phyloP scores from a whole-genome alignment of 2,797 vertebrate genomes.

The Eulemur coronatus region DNA sequence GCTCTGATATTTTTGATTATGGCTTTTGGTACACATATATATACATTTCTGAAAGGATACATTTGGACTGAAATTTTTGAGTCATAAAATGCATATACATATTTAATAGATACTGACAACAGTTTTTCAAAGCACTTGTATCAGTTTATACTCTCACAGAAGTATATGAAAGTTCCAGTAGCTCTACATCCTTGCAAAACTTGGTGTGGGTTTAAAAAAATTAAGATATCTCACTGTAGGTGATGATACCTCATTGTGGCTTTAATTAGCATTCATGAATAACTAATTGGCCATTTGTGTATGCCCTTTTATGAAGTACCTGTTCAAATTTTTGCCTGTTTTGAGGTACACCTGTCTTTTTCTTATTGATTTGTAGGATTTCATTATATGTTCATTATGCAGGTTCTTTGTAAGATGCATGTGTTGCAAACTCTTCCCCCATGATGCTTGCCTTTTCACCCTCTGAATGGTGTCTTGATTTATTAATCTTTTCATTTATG shows the following conservation, averaged over 20 bases:
- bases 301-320: not conserved
- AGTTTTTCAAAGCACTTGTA: not conserved
- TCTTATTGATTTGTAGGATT: not conserved
- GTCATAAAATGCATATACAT: not conserved
- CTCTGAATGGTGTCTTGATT: not conserved
- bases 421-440: not conserved
- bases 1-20: not conserved
- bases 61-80: not conserved
- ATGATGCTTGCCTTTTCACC: not conserved
- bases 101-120: not conserved
- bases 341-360: not conserved
- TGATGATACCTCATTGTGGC: not conserved
- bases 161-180: not conserved
- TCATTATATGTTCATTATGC: not conserved
- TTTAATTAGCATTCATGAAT: not conserved
- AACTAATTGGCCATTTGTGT: not conserved
- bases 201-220: not conserved
- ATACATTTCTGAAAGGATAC: not conserved
- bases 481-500: not conserved
- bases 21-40: not conserved
- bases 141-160: not conserved
- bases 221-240: not conserved
- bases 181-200: not conserved
- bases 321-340: not conserved
- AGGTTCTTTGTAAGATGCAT: not conserved